Conservation (phyloP, 2,113 vertebrate species). For the Athene cunicularia region DNA sequence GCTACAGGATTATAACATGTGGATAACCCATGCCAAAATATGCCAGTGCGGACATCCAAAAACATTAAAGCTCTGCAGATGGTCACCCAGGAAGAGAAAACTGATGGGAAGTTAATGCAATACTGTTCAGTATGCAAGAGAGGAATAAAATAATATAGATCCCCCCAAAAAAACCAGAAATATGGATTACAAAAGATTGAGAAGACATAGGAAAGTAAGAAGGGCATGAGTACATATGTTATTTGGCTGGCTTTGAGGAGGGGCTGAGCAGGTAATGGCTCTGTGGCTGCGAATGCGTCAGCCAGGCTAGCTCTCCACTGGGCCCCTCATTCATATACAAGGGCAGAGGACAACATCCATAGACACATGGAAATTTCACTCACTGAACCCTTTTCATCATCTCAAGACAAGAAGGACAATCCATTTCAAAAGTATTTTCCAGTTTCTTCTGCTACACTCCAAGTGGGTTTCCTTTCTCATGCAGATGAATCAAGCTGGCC, state of each 20-base stretch:
- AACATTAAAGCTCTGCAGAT: neutral
- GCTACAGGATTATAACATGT: neutral
- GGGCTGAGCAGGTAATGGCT: neutral
- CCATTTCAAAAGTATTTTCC: neutral
- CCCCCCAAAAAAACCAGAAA: neutral
- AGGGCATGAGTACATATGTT: rapidly evolving
- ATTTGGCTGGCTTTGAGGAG: neutral
- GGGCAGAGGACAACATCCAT: neutral
- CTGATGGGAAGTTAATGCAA: neutral
- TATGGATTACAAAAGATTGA: neutral
- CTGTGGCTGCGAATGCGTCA: rapidly evolving
- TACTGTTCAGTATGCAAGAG: neutral
- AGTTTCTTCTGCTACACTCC: neutral
- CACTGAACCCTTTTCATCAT: neutral
- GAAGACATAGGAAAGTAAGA: neutral
- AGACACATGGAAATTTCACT: neutral
- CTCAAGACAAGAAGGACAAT: neutral
- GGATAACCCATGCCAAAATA: neutral
- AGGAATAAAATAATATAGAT: neutral
- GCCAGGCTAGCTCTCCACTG: neutral
- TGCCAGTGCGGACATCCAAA: neutral
- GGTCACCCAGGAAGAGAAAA: neutral
- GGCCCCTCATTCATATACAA: neutral
- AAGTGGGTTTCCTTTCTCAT: neutral
- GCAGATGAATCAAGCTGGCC: neutral